A percentile compares a stretch with the other conserved stretches of the same genome.
Conservation (phyloP, 2,113 vertebrate genomes). For the Bostrychus sinensis region DNA sequence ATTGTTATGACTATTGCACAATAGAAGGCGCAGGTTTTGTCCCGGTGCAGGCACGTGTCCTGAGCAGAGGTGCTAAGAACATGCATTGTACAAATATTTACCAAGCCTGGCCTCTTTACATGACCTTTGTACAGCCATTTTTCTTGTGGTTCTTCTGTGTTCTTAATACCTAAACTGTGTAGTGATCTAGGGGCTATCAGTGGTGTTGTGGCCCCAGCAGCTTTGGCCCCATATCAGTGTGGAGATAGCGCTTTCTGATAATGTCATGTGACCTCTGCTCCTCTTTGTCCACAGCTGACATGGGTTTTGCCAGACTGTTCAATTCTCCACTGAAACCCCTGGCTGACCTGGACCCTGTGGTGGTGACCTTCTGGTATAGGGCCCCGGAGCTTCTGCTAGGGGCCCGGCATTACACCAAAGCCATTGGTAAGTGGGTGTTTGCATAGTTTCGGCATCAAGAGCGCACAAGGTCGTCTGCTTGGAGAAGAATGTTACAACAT, state of each 20-base stretch:
- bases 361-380: constrained; percentile 99
- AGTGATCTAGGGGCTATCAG: background rate
- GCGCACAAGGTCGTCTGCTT: too few relatives aligned
- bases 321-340: constrained; percentile 99
- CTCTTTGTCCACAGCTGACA: constrained; percentile 84
- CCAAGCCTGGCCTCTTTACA: background rate
- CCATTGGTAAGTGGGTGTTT: constrained; percentile 87
- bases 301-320: constrained; percentile 99
- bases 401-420: constrained; percentile 98
- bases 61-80: too few relatives aligned
- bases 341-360: constrained; percentile 98
- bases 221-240: background rate
- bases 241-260: constrained; percentile 13
- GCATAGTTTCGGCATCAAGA: too few relatives aligned
- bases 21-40: too few relatives aligned
- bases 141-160: background rate
- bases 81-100: too few relatives aligned
- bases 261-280: constrained; percentile 6
- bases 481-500: too few relatives aligned
- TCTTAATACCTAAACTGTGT: background rate
- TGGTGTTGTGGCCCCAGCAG: constrained; percentile 6
- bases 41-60: too few relatives aligned
- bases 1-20: too few relatives aligned
- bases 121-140: background rate
- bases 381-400: constrained; percentile 96